These are phyloP conservation scores for Cremastinae sp. DNA, from an alignment of 2,888 invertebrate species.

Conservation along the genomic window DNA sequence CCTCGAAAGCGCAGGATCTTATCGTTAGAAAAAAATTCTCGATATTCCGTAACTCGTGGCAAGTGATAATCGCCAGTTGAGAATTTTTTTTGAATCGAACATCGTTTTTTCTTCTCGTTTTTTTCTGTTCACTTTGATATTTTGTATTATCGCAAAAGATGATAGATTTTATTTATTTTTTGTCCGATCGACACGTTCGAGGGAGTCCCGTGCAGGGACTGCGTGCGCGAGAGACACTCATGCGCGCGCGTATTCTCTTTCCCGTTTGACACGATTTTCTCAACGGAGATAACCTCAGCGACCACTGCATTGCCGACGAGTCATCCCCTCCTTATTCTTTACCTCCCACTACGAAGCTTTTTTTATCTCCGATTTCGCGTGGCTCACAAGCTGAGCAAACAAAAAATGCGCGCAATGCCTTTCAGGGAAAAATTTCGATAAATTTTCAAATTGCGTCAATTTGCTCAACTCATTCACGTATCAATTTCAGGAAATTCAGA, in stretches of 20 bases:
- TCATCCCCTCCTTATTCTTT: slow-evolving; percentile 26
- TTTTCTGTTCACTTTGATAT: not conserved
- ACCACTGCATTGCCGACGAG: slow-evolving; percentile 66
- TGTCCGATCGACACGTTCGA: slow-evolving; percentile 48
- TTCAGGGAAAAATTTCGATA: too few species aligned
- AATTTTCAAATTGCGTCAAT: too few species aligned
- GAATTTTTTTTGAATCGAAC: too few species aligned
- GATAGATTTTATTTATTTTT: slow-evolving; percentile 16
- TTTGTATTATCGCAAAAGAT: slow-evolving; percentile 1
- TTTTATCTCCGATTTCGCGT: not conserved
- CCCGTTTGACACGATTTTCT: slow-evolving; percentile 56
- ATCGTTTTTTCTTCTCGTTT: too few species aligned
- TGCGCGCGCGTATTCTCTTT: slow-evolving; percentile 39
- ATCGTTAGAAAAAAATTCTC: slow-evolving; percentile 8
- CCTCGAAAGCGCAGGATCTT: slow-evolving; percentile 47
- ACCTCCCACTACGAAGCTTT: slow-evolving; percentile 4
- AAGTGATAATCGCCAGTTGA: not conserved
- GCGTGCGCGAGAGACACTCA: slow-evolving; percentile 33
- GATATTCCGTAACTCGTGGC: slow-evolving; percentile 1
- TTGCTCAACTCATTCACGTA: too few species aligned
- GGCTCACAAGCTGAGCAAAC: too few species aligned
- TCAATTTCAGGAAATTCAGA: not conserved
- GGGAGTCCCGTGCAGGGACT: slow-evolving; percentile 49
- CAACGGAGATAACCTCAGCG: slow-evolving; percentile 48
- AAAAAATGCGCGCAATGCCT: too few species aligned